Evolutionary conservation across 2,113 vertebrate genomes (phyloP).

Genomic region (Ptyas mucosa): DNA sequence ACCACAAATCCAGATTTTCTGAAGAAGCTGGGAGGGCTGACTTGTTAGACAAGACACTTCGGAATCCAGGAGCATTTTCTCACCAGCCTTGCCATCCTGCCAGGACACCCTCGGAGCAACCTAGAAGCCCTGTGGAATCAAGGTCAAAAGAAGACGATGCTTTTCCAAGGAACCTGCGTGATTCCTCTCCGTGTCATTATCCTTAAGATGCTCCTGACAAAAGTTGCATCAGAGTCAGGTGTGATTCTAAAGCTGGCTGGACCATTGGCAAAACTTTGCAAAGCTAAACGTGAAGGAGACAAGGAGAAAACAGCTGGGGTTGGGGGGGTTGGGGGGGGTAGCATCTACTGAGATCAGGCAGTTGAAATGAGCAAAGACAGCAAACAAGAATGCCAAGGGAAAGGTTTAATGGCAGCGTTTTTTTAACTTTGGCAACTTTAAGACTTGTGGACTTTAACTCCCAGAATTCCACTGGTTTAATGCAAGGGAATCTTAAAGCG

Average conservation of each 20-base stretch:
- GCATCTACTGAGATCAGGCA: neutral
- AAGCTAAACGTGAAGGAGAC: neutral
- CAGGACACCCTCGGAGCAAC: neutral
- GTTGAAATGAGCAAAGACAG: neutral
- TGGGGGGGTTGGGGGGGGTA: rapidly evolving
- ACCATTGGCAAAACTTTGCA: neutral
- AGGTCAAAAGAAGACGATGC: neutral
- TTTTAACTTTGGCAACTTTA: neutral
- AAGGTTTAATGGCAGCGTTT: neutral
- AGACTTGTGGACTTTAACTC: neutral
- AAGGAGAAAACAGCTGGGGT: neutral
- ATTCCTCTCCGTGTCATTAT: neutral
- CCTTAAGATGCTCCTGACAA: neutral
- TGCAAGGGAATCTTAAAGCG: neutral
- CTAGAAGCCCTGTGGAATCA: neutral
- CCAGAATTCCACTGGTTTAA: neutral
- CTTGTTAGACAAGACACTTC: neutral
- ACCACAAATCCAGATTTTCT: neutral
- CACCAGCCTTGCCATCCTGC: neutral
- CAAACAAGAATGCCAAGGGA: neutral
- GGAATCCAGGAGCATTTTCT: neutral
- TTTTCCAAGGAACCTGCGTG: neutral
- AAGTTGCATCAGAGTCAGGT: neutral
- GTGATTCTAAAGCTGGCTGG: neutral
- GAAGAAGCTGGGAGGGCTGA: neutral